A percentile compares a stretch with the other conserved stretches of the same genome.
Evolutionary conservation across 2,113 vertebrate genomes (phyloP).

Genomic region (Vulpes lagopus): DNA sequence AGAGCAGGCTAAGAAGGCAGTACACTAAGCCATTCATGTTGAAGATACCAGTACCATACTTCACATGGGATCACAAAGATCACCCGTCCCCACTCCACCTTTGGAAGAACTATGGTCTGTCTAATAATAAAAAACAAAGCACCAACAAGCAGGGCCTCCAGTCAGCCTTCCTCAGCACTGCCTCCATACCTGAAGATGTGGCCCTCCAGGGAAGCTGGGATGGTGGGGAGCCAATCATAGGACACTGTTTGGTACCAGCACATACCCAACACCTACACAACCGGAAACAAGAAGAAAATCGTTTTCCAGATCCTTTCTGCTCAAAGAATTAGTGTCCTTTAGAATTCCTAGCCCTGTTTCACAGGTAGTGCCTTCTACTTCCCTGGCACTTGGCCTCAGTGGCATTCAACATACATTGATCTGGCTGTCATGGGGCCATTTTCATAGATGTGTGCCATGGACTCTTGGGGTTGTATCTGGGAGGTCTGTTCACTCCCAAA

Average conservation of each 20-base stretch:
- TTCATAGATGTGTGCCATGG: neutral
- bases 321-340: constrained; percentile 51
- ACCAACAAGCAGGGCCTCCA: neutral
- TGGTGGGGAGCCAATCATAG: neutral
- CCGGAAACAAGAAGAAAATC: constrained; percentile 51
- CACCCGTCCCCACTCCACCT: neutral
- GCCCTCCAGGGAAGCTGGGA: neutral
- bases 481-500: neutral
- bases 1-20: constrained; percentile 34
- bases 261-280: constrained; percentile 29
- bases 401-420: neutral
- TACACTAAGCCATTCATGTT: neutral
- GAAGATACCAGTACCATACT: neutral
- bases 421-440: neutral
- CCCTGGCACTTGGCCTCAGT: neutral
- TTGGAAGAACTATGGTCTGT: constrained; percentile 21
- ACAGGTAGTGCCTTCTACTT: neutral
- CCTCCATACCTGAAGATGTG: neutral
- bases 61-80: neutral
- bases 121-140: constrained; percentile 17
- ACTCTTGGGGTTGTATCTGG: neutral
- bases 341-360: constrained; percentile 8
- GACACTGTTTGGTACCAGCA: neutral
- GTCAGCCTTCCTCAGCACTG: neutral
- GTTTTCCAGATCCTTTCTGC: constrained; percentile 51